Conservation (phyloP, 2,888 invertebrate genomes). For the Euspilapteryx auroguttella region DNA sequence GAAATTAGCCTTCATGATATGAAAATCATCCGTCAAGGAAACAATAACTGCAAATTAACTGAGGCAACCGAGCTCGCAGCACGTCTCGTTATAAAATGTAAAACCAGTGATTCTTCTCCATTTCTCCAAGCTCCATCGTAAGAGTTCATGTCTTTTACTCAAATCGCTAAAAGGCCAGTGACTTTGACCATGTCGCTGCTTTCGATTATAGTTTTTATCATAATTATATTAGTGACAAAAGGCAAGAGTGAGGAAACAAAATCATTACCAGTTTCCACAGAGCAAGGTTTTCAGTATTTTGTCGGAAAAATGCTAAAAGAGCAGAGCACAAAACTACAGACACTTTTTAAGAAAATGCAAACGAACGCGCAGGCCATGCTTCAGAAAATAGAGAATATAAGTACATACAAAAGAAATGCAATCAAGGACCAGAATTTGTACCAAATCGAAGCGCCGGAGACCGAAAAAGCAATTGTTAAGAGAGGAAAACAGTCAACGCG, state of each 20-base stretch:
- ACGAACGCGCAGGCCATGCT: conserved; percentile 35
- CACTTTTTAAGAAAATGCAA: conserved; percentile 34
- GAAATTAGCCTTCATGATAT: conserved; percentile 10
- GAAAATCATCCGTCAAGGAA: conserved; percentile 9
- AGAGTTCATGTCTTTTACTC: conserved; percentile 30
- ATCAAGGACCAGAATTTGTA: conserved; percentile 3
- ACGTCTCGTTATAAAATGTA: conserved; percentile 19
- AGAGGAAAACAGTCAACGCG: too few relatives aligned
- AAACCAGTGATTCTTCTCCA: conserved; percentile 13
- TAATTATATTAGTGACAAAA: conserved; percentile 22
- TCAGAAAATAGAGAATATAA: conserved; percentile 20
- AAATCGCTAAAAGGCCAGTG: conserved; percentile 14
- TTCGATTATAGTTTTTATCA: conserved; percentile 22
- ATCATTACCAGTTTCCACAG: conserved; percentile 14
- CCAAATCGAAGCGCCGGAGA: conserved; percentile 30
- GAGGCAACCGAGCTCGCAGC: conserved; percentile 26
- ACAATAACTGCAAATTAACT: conserved; percentile 25
- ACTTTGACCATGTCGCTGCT: conserved; percentile 32
- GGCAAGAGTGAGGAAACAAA: conserved; percentile 20
- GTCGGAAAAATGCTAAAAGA: conserved; percentile 36
- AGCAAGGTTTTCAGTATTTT: conserved; percentile 30
- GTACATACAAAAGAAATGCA: not conserved
- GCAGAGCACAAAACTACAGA: conserved; percentile 37
- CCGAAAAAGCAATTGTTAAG: conserved; percentile 14
- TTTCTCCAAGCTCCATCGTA: conserved; percentile 12